phyloP scores from a whole-genome alignment of 2,113 vertebrate species.

The Stegastes partitus region DNA sequence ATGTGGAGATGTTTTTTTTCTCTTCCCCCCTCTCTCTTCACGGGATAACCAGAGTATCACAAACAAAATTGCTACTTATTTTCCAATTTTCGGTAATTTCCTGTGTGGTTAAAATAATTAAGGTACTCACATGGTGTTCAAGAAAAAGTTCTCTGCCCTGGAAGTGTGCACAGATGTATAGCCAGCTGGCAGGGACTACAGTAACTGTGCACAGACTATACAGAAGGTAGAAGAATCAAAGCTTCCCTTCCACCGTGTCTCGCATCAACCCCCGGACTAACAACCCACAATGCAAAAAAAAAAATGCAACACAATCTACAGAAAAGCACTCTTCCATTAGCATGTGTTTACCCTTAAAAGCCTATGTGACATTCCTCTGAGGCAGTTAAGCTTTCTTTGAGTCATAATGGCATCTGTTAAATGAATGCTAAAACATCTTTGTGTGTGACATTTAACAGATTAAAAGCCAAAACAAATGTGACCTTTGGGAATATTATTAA shows the following conservation, averaged over 20 bases:
- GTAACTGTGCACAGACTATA: constrained; percentile 9
- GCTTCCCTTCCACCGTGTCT: neutral
- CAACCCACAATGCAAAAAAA: constrained; percentile 1
- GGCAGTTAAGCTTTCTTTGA: constrained; percentile 9
- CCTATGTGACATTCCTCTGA: constrained; percentile 21
- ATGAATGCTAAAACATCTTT: constrained; percentile 13
- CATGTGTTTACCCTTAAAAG: constrained; percentile 17
- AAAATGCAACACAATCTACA: neutral
- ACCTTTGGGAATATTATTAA: constrained; percentile 38
- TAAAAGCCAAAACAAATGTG: constrained; percentile 50
- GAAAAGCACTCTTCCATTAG: constrained; percentile 14
- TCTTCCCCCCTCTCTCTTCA: neutral
- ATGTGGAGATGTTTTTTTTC: neutral
- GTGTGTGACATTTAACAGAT: constrained; percentile 52
- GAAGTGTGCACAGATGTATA: constrained; percentile 43
- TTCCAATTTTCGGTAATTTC: constrained; percentile 40
- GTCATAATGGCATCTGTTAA: neutral
- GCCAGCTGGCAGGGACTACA: constrained; percentile 50
- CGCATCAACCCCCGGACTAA: neutral
- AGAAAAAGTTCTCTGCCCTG: constrained; percentile 20
- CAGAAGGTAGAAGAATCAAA: constrained; percentile 29
- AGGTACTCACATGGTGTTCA: constrained; percentile 23
- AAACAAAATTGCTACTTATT: constrained; percentile 33
- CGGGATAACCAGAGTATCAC: constrained; percentile 14
- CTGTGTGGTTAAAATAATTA: constrained; percentile 41